A percentile compares a stretch with the other conserved stretches of the same genome.
Conservation (phyloP, 2,113 vertebrate species). For the Cricetomys ansorgei region DNA sequence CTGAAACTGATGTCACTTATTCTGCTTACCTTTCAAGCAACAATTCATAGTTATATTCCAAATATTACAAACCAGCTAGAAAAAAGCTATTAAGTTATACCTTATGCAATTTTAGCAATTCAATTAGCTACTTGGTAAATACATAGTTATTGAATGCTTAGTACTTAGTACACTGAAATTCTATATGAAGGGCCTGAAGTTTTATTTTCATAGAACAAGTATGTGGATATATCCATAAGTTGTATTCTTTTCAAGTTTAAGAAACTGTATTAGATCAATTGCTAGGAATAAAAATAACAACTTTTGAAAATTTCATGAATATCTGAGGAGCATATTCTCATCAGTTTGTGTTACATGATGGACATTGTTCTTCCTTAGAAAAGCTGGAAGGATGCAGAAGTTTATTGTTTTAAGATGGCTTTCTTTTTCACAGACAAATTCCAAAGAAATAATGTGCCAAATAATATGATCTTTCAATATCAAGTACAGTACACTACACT, state of each 20-base stretch:
- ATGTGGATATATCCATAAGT: neutral
- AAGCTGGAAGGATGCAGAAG: neutral
- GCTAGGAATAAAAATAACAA: conserved; percentile 24
- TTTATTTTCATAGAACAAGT: conserved; percentile 38
- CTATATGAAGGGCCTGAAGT: neutral
- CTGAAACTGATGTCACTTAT: neutral
- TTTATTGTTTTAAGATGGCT: neutral
- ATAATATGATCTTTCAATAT: neutral
- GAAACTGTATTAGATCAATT: conserved; percentile 48
- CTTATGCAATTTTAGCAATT: conserved; percentile 4
- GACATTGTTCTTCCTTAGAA: neutral
- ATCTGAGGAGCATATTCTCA: neutral
- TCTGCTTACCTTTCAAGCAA: neutral
- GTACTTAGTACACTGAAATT: neutral
- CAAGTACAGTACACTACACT: neutral
- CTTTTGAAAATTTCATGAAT: neutral
- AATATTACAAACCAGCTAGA: neutral
- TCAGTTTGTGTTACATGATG: neutral
- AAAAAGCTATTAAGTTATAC: neutral
- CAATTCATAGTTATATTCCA: conserved; percentile 12
- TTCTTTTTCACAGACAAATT: neutral
- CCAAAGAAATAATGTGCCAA: neutral
- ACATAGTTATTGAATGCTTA: conserved; percentile 38
- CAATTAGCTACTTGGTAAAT: conserved; percentile 16
- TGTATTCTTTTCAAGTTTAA: neutral